Evolutionary conservation across 1,140 invertebrate species (phyloP).

Genomic region (Anthonomus grandis): DNA sequence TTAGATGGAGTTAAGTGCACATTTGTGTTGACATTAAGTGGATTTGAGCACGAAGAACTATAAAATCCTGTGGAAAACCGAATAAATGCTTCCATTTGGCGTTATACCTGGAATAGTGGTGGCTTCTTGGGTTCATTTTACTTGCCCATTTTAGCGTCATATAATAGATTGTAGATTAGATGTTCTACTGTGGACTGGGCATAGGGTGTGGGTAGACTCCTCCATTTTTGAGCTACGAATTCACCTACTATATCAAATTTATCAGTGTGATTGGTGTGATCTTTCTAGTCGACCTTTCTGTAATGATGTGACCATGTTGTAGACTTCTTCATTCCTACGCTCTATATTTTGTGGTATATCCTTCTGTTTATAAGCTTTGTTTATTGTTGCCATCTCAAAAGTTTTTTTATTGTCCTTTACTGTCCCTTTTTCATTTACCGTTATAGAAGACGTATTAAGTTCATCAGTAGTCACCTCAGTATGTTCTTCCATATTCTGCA

Average conservation of each 20-base stretch:
- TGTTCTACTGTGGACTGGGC: no score
- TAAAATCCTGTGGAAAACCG: neutral
- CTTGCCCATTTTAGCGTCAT: neutral
- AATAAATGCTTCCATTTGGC: neutral
- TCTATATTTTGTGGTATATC: conserved; percentile 1
- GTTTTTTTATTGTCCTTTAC: neutral
- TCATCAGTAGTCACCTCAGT: neutral
- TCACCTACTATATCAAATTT: no score
- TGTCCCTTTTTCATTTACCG: neutral
- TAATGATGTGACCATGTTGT: neutral
- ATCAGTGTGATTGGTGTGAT: no score
- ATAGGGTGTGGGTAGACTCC: no score
- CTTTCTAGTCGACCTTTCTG: no score
- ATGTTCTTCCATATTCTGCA: neutral
- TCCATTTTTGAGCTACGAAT: no score
- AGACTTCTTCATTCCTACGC: neutral
- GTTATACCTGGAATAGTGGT: neutral
- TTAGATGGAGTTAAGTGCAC: no score
- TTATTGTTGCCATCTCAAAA: neutral
- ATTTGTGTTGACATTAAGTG: neutral
- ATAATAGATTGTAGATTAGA: no score
- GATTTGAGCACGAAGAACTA: neutral
- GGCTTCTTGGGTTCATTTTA: neutral
- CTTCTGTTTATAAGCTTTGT: neutral
- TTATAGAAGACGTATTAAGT: neutral